Evolutionary conservation across 2,113 vertebrate genomes (phyloP), one percentile per base, ranked within the genome.

Genomic region (Tyto alba): DNA sequence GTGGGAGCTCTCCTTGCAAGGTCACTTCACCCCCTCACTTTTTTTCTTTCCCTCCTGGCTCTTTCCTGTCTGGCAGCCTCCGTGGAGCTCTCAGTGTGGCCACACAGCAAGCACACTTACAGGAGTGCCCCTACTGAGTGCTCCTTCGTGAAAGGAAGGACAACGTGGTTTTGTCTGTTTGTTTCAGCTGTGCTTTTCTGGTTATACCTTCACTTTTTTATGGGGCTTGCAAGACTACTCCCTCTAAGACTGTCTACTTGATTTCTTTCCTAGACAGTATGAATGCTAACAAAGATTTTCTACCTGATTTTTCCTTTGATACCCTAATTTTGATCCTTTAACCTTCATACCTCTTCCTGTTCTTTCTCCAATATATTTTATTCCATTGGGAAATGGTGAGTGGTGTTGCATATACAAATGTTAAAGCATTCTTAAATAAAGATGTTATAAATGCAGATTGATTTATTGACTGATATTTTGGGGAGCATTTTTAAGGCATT

Each of bases 81-180:
- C 19, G 3, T 0, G 1, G 52, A 45, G 45, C 59, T 47, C 34
- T 29, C 15, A 4, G 19, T 21, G 1, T 10, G 34, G 43, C 18
- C 23, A 4, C 11, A 2, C 1, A 56, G 26, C 32, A 9, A 55
- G 40, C 55, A 9, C 0, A 1, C 12, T 29, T 3, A 3, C 0
- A 6, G 40, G 13, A 27, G 47, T 16, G 25, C 45, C 18, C 22
- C 7, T 7, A 1, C 27, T 1, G 2, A 7, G 19, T 2, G 56
- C 30, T 10, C 3, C 0, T 17, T 23, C 10, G 0, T 4, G 32
- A 34, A 9, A 22, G 30, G 8, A 19, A 7, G 11, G 13, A 3
- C 3, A 10, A 0, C 0, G 1, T n/a, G n/a, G n/a, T n/a, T n/a
- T n/a, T n/a, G n/a, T 19, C 25, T 1, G 1, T 17, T 38, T 27